Percentiles rank a stretch among this genome's conserved stretches.
Evolutionary conservation across 2,113 vertebrate genomes (phyloP).

Genomic region (Tenebrosternarchus preto): DNA sequence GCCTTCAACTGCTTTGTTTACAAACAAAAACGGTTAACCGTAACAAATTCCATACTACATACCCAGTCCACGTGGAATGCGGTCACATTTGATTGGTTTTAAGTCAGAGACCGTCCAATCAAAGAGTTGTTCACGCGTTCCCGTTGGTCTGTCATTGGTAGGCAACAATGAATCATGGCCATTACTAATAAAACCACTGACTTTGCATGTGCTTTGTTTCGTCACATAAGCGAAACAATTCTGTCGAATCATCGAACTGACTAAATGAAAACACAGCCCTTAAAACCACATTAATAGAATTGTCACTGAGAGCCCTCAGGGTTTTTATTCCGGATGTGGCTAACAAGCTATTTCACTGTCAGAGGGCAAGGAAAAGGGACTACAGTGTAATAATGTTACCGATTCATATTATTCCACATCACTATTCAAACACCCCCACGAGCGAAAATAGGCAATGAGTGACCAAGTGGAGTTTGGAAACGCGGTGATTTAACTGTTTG

Average conservation of each 20-base stretch:
- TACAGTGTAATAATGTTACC: background rate
- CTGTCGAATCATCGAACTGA: background rate
- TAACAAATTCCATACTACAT: background rate
- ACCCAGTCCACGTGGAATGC: constrained; percentile 39
- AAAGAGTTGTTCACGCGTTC: constrained; percentile 21
- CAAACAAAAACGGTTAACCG: background rate
- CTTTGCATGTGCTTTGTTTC: constrained; percentile 50
- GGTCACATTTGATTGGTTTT: constrained; percentile 11
- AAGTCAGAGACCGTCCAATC: background rate
- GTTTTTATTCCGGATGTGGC: background rate
- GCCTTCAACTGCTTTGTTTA: background rate
- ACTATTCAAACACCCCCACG: background rate
- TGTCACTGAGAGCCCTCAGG: background rate
- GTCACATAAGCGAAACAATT: constrained; percentile 10
- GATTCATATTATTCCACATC: background rate
- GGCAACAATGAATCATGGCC: constrained; percentile 62
- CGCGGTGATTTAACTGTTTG: background rate
- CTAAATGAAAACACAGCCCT: background rate
- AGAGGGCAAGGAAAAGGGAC: background rate
- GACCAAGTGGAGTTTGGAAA: background rate
- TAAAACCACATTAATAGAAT: background rate
- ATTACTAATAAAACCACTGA: background rate
- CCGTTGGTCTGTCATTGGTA: constrained; percentile 26
- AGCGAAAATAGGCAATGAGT: background rate
- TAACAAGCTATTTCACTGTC: background rate